These are phyloP conservation scores for Parasteatoda lunata DNA, from an alignment of 2,888 invertebrate species.

Conservation along the genomic window DNA sequence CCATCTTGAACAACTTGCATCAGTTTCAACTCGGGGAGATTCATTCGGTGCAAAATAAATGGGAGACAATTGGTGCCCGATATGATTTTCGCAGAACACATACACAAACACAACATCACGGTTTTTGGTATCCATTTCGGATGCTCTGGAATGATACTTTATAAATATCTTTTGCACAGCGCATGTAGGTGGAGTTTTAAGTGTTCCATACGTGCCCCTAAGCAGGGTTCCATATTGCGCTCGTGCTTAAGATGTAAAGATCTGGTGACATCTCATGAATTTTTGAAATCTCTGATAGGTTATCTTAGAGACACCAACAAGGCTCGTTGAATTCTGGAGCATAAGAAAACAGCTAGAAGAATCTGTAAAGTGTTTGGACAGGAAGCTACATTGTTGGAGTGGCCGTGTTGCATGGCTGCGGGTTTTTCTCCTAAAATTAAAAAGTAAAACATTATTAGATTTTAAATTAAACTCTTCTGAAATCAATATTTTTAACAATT, in stretches of 20 bases:
- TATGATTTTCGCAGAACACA: slow-evolving; percentile 46
- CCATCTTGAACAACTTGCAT: no score
- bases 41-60: neutral
- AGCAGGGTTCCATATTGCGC: slow-evolving; percentile 10
- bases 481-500: neutral
- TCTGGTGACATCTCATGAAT: neutral
- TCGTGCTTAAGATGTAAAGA: slow-evolving; percentile 8
- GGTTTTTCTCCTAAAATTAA: slow-evolving; percentile 62
- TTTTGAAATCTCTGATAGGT: slow-evolving; percentile 12
- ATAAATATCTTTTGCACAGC: neutral
- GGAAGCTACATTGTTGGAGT: slow-evolving; percentile 46
- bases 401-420: slow-evolving; percentile 67
- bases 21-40: neutral
- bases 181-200: neutral
- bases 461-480: neutral
- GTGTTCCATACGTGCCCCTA: neutral
- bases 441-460: neutral
- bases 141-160: no score
- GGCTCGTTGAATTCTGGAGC: slow-evolving; percentile 35
- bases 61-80: slow-evolving; percentile 44
- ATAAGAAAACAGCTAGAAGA: slow-evolving; percentile 29
- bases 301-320: slow-evolving; percentile 51
- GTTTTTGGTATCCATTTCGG: no score
- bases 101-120: neutral
- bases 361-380: slow-evolving; percentile 33